Conservation (phyloP, 2,113 vertebrate species). For the Plecotus auritus region DNA sequence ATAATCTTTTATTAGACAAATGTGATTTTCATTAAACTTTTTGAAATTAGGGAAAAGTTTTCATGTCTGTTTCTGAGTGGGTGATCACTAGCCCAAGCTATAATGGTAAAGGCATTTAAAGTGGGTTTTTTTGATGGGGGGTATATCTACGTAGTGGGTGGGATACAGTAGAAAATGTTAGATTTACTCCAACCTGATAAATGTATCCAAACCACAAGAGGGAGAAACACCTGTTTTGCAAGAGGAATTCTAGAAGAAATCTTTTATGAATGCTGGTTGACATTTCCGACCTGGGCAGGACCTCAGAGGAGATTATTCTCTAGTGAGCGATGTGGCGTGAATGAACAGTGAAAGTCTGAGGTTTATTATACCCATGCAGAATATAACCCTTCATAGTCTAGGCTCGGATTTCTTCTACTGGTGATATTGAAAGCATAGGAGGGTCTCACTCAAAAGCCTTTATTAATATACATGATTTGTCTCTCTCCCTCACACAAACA, state of each 20-base stretch:
- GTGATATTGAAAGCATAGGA: not conserved
- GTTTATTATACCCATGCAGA: not conserved
- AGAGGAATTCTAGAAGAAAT: constrained; percentile 29
- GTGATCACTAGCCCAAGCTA: not conserved
- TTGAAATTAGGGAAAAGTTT: not conserved
- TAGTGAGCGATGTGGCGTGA: not conserved
- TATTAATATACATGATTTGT: constrained; percentile 24
- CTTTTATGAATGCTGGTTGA: constrained; percentile 14
- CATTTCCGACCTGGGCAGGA: not conserved
- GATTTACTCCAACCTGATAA: constrained; percentile 30
- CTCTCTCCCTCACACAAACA: not conserved
- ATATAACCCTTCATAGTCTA: not conserved
- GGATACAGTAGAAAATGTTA: not conserved
- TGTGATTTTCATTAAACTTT: not conserved
- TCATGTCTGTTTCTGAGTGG: not conserved
- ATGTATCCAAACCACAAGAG: constrained; percentile 6
- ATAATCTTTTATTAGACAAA: not conserved
- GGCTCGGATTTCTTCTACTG: not conserved
- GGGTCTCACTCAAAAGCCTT: not conserved
- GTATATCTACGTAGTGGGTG: not conserved
- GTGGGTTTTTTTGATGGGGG: not conserved
- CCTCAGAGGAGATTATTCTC: constrained; percentile 27
- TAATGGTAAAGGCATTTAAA: not conserved
- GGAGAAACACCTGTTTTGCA: constrained; percentile 20
- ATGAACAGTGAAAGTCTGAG: constrained; percentile 10